Evolutionary conservation across 1,140 invertebrate species (phyloP), one percentile per base, ranked within the genome.

Genomic region (Brachionus angularis): DNA sequence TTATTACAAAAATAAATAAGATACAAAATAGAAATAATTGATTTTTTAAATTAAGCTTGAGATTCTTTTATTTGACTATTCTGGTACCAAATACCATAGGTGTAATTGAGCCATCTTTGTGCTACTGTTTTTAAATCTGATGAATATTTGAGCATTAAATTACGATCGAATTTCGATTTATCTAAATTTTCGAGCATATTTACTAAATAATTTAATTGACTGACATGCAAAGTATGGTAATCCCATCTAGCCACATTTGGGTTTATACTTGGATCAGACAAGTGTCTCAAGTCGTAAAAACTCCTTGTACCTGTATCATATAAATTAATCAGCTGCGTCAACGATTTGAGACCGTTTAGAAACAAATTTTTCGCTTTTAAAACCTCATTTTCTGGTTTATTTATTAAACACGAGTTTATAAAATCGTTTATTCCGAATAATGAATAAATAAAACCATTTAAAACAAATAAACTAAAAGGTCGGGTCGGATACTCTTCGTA

Each of bases 401-500:
- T 25, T 34, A 34, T 62, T 23, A 55, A n/a, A 42, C 46, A 73
- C 16, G 74, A 72, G 4, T 74, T 69, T 16, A 74, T 72, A 27
- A 96, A 81, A 84, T 98, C 95, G 78, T 97, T 96, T 0, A 98
- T 84, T 2, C 96, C 96, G 67, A 98, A 86, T 1, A 99, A 84
- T 0, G 95, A 93, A 82, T 96, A 98, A 75, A 99, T 96, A 81
- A 99, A 98, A 29, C 96, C 96, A 82, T 99, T 98, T 1, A 99
- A 86, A 7, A 98, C 94, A 82, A 95, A 97, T 2, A 91, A 91
- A 3, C 91, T 86, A 12, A 21, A 27, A 0, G 95, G 95, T 34
- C 86, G 88, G 0, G 96, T 98, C 4, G 96, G 96, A 81, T 98
- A 99, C 78, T 99, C 96, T 81, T 99, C 96, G 78, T 95, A 98